Conservation (phyloP, 2,113 vertebrate genomes). For the Thinocorus orbignyianus region DNA sequence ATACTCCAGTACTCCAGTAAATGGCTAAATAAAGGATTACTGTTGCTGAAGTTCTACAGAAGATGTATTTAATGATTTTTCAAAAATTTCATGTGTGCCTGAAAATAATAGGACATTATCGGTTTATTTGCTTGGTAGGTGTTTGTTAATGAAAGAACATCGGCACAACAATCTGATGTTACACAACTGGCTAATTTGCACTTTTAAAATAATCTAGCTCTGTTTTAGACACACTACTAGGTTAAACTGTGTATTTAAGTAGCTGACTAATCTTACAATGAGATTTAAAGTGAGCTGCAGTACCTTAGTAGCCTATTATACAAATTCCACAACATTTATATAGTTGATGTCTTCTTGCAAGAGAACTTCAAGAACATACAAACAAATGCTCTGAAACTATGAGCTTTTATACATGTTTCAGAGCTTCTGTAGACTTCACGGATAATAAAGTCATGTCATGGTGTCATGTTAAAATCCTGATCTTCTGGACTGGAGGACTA, state of each 20-base stretch:
- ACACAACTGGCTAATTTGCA: not conserved
- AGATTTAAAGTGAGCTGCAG: not conserved
- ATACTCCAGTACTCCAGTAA: not conserved
- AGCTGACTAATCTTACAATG: not conserved
- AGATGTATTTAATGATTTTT: not conserved
- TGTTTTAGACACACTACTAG: not conserved
- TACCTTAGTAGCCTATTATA: not conserved
- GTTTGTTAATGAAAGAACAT: not conserved
- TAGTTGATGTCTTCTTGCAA: not conserved
- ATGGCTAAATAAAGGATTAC: not conserved
- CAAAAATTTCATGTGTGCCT: not conserved
- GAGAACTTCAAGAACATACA: not conserved
- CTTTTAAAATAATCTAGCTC: not conserved
- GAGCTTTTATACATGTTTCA: not conserved
- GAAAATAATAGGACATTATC: not conserved
- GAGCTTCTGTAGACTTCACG: not conserved
- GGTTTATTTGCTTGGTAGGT: not conserved
- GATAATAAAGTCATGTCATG: not conserved
- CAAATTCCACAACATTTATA: not conserved
- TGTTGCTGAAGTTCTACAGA: not conserved
- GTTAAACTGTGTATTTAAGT: not conserved
- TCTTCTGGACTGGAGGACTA: conserved; percentile 36
- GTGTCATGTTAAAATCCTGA: not conserved
- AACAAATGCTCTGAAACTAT: not conserved
- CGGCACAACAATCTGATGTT: not conserved